Evolutionary conservation across 2,888 invertebrate genomes (phyloP).

Genomic region (Catocala fraxini): DNA sequence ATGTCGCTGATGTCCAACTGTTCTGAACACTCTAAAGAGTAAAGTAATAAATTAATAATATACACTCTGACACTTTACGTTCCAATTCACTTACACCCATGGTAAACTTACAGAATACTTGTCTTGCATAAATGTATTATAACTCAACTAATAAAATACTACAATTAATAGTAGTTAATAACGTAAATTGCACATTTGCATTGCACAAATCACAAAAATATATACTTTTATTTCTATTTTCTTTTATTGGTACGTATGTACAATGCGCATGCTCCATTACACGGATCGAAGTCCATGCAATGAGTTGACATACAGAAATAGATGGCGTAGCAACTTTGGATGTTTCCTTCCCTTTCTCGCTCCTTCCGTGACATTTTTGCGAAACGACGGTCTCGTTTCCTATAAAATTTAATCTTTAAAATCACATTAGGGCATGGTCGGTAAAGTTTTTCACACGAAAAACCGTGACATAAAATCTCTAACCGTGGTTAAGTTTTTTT

Average conservation of each 20-base stretch:
- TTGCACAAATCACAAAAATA: background rate
- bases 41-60: too few species aligned
- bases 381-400: constrained; percentile 76
- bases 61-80: too few species aligned
- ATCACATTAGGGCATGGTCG: constrained; percentile 84
- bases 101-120: too few species aligned
- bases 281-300: constrained; percentile 57
- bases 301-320: constrained; percentile 53
- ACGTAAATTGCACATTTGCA: too few species aligned
- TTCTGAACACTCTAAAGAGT: too few species aligned
- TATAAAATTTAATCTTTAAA: constrained; percentile 68
- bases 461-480: constrained; percentile 78
- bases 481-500: constrained; percentile 84
- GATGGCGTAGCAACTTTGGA: constrained; percentile 66
- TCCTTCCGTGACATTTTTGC: constrained; percentile 81
- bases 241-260: background rate
- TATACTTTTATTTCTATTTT: background rate
- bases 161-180: too few species aligned
- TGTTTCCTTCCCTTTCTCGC: constrained; percentile 59
- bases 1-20: too few species aligned
- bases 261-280: constrained; percentile 72
- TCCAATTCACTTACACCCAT: too few species aligned
- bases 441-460: constrained; percentile 78
- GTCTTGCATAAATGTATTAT: too few species aligned
- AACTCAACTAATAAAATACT: too few species aligned